Percentiles rank a stretch among this genome's conserved stretches.
phyloP scores from a whole-genome alignment of 2,113 vertebrate species.

The Chloropsis cyanopogon region DNA sequence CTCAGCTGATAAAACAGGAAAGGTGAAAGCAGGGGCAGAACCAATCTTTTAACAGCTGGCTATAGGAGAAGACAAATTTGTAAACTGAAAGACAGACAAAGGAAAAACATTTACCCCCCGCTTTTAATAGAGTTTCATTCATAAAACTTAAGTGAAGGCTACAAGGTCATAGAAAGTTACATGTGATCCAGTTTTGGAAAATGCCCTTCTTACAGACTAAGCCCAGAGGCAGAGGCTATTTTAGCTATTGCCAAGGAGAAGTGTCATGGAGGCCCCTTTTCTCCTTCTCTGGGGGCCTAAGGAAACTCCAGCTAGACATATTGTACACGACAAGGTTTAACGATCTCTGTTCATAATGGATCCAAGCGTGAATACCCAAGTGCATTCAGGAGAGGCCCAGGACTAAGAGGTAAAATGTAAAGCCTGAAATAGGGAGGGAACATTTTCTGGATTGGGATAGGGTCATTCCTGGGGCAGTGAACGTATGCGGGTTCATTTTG shows the following conservation, averaged over 20 bases:
- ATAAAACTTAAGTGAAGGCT: conserved; percentile 54
- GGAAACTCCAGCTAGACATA: conserved; percentile 45
- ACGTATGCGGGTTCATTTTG: conserved; percentile 21
- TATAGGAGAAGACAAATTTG: conserved; percentile 70
- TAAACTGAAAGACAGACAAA: conserved; percentile 68
- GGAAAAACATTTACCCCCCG: conserved; percentile 63
- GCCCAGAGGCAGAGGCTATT: conserved; percentile 26
- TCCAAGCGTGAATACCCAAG: conserved; percentile 14
- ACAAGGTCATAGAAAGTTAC: conserved; percentile 65
- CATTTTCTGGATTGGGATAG: conserved; percentile 44
- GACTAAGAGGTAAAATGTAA: conserved; percentile 25
- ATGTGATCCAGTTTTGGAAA: conserved; percentile 49
- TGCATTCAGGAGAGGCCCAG: conserved; percentile 45
- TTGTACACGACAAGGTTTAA: conserved; percentile 54
- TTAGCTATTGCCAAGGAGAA: conserved; percentile 31
- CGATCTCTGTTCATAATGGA: conserved; percentile 41
- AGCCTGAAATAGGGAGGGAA: conserved; percentile 36
- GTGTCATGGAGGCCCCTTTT: conserved; percentile 20
- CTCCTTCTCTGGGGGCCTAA: conserved; percentile 16
- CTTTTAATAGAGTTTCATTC: conserved; percentile 68
- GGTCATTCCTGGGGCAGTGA: conserved; percentile 59
- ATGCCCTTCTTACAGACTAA: conserved; percentile 17
- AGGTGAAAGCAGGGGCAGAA: conserved; percentile 70
- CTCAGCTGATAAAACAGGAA: conserved; percentile 65
- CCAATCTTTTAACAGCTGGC: conserved; percentile 68